phyloP scores from a whole-genome alignment of 2,113 vertebrate species.

The Hypocryptadius cinnamomeus region DNA sequence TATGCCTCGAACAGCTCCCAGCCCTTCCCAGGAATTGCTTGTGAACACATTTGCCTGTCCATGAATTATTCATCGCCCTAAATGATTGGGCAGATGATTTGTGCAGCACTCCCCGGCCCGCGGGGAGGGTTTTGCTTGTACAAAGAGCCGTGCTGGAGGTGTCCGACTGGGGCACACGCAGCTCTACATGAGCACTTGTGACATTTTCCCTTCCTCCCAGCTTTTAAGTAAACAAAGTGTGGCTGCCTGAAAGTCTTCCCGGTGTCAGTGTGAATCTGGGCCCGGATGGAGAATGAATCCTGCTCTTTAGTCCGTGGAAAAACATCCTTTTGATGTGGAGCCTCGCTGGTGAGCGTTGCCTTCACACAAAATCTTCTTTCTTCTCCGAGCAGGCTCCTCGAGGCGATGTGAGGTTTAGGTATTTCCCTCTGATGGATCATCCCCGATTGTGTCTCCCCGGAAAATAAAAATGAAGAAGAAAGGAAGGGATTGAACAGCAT shows the following conservation, averaged over 20 bases:
- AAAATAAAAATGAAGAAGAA: background rate
- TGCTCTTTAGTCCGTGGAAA: constrained; percentile 12
- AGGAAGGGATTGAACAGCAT: background rate
- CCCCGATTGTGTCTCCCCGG: background rate
- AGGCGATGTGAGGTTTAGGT: background rate
- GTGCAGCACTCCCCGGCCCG: background rate
- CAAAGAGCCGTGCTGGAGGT: constrained; percentile 54
- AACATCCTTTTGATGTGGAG: constrained; percentile 24
- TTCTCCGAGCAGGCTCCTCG: background rate
- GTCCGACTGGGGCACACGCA: background rate
- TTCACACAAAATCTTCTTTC: background rate
- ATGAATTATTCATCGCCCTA: constrained; percentile 47
- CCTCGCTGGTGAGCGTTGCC: background rate
- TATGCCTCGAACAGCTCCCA: background rate
- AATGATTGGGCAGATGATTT: constrained; percentile 46
- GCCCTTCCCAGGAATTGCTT: background rate
- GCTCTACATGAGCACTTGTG: constrained; percentile 47
- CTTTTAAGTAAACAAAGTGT: constrained; percentile 62
- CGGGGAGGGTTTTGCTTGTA: constrained; percentile 52
- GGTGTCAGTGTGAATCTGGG: constrained; percentile 42
- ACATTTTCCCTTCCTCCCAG: constrained; percentile 51
- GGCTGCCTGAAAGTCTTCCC: constrained; percentile 9
- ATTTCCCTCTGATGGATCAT: background rate
- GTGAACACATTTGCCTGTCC: background rate
- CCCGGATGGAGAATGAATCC: constrained; percentile 19